Conservation (phyloP, 2,113 vertebrate genomes). For the Prietella phreatophila region DNA sequence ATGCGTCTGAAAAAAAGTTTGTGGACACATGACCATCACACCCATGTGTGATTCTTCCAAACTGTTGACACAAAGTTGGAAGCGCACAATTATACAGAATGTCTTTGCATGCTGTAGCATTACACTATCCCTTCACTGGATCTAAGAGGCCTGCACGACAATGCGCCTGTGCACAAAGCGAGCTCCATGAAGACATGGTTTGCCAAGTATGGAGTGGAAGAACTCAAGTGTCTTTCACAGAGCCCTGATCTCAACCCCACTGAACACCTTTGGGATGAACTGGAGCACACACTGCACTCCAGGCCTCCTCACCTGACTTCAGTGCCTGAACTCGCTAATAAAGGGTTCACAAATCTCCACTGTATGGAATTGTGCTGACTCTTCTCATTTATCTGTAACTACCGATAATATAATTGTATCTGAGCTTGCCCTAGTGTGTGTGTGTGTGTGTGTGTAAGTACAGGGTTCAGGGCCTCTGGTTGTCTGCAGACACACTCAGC, state of each 20-base stretch:
- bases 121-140: too few species aligned
- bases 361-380: neutral
- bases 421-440: neutral
- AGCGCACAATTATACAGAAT: too few species aligned
- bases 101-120: neutral
- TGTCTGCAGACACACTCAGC: slow-evolving; percentile 17
- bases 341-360: too few species aligned
- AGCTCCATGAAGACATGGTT: neutral
- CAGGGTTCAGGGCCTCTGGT: slow-evolving; percentile 8
- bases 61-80: neutral
- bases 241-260: neutral
- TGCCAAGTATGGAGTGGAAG: neutral
- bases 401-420: neutral
- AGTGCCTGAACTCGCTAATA: neutral
- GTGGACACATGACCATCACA: neutral
- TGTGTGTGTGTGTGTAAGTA: slow-evolving; percentile 7
- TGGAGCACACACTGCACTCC: neutral
- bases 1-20: neutral
- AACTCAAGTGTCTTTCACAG: too few species aligned
- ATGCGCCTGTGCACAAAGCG: neutral
- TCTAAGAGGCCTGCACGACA: neutral
- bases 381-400: slow-evolving; percentile 1
- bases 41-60: neutral
- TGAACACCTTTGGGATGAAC: too few species aligned
- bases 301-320: neutral